These are phyloP conservation scores for Yponomeuta sedellus DNA, from an alignment of 2,888 invertebrate species.

Conservation along the genomic window DNA sequence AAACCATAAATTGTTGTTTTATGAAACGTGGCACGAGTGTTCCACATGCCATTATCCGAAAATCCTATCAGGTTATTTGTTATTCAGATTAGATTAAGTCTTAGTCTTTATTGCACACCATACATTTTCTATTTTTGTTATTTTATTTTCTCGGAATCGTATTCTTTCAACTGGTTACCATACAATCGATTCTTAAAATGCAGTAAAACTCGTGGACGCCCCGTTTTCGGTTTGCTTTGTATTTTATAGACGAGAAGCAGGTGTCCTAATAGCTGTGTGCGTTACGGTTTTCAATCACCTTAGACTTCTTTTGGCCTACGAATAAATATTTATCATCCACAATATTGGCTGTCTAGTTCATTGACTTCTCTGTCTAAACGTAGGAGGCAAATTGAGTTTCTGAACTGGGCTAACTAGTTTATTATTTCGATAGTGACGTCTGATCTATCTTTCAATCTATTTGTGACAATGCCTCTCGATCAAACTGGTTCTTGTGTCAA, in stretches of 20 bases:
- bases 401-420: neutral
- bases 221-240: neutral
- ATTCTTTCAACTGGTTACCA: too few relatives aligned
- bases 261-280: slow-evolving; percentile 8
- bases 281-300: slow-evolving; percentile 27
- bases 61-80: too few relatives aligned
- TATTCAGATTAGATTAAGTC: too few relatives aligned
- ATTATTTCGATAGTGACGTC: neutral
- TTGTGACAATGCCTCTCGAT: neutral
- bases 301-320: slow-evolving; percentile 9
- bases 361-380: neutral
- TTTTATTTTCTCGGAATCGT: too few relatives aligned
- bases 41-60: too few relatives aligned
- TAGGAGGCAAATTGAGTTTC: neutral
- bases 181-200: too few relatives aligned
- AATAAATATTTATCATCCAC: slow-evolving; percentile 3
- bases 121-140: too few relatives aligned
- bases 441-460: neutral
- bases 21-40: too few relatives aligned
- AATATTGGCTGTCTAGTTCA: neutral
- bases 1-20: too few relatives aligned
- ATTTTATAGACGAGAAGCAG: neutral
- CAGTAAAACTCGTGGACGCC: neutral
- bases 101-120: too few relatives aligned
- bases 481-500: neutral